Evolutionary conservation across 2,113 vertebrate species (phyloP), one percentile per base, ranked within the genome.

Genomic region (Cromileptes altivelis): DNA sequence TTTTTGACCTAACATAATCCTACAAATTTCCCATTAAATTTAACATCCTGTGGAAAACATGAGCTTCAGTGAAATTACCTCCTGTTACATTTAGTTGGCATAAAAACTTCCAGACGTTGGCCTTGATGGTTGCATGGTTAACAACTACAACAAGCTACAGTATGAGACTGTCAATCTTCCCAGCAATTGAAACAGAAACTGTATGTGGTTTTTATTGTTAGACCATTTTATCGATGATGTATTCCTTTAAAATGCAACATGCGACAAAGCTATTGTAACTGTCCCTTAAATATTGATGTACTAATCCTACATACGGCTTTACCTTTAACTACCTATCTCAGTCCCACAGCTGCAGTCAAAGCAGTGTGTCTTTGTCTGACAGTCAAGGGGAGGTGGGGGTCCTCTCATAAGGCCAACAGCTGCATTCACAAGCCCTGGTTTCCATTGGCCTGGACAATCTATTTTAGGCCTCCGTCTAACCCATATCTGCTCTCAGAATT

Each of bases 371-470:
- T 81, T 81, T 80, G 78, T 86, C 58, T 75, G 81, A 64, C 72
- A 67, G 71, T 79, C 50, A 23, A 49, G 33, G 11, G 53, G 63
- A 74, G 73, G 49, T 25, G 2, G 52, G 67, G 62, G 50, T 81
- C 79, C 49, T 68, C 83, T 92, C 93, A 92, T 93, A 89, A 91
- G 92, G 88, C 90, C 82, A 68, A 88, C 93, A 95, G 94, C 92
- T 95, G 93, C 85, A 84, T 80, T 91, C 72, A 75, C 67, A 80
- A 82, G 62, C 40, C 80, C 89, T 65, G 75, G 57, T 82, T 85
- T 77, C 80, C 82, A 92, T 65, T 62, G 50, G 84, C 73, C 83
- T 37, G 58, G 58, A 47, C 69, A 3, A 30, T 91, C 87, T 93
- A 90, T 93, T 91, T 93, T 88, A 71, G 78, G 71, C 58, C 72